These are phyloP conservation scores for Tamias sibiricus DNA, from an alignment of 2,113 vertebrate genomes.

Conservation along the genomic window DNA sequence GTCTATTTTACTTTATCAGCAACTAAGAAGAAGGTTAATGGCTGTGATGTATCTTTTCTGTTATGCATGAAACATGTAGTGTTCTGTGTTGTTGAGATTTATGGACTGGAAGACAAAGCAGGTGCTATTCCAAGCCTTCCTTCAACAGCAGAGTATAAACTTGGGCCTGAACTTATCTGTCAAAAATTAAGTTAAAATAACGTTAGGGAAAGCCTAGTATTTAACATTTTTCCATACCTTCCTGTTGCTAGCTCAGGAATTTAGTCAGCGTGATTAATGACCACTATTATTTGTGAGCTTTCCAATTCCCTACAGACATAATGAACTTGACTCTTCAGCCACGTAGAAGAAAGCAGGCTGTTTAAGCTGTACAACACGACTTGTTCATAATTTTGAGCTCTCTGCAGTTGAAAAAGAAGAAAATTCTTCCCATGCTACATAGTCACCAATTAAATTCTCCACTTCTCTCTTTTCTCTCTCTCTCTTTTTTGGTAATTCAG, in stretches of 20 bases:
- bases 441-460: not conserved
- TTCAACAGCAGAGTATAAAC: slow-evolving; percentile 74
- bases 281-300: slow-evolving; percentile 65
- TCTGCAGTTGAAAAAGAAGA: not conserved
- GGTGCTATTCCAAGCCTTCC: slow-evolving; percentile 76
- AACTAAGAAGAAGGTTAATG: slow-evolving; percentile 86
- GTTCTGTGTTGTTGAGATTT: slow-evolving; percentile 81
- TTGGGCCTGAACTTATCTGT: slow-evolving; percentile 71
- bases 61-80: slow-evolving; percentile 81
- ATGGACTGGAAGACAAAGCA: slow-evolving; percentile 77
- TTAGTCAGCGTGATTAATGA: slow-evolving; percentile 75
- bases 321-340: slow-evolving; percentile 74
- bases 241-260: slow-evolving; percentile 53
- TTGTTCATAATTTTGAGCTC: slow-evolving; percentile 41
- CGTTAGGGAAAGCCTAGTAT: slow-evolving; percentile 56
- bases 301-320: slow-evolving; percentile 69
- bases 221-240: slow-evolving; percentile 50
- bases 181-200: slow-evolving; percentile 74
- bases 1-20: slow-evolving; percentile 87
- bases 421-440: not conserved
- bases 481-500: not conserved
- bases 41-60: slow-evolving; percentile 83
- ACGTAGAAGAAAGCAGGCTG: slow-evolving; percentile 61
- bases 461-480: not conserved
- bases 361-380: not conserved